Evolutionary conservation across 2,113 vertebrate genomes (phyloP).

Genomic region (Pavo muticus): DNA sequence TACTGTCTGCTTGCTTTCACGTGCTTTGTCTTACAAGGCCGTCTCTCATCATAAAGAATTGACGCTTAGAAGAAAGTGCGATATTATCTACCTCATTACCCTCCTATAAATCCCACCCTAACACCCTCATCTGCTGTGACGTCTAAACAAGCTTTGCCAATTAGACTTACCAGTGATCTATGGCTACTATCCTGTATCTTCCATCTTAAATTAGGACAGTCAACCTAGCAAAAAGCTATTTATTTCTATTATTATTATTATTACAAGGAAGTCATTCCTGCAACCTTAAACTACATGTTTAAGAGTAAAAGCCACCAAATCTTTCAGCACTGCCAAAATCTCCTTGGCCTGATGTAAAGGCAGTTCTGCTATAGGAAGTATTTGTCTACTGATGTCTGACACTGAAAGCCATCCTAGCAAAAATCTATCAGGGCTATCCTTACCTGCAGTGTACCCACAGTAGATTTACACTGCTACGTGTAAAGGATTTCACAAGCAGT

Average conservation of each 20-base stretch:
- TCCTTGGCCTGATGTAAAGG: not conserved
- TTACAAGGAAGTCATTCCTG: not conserved
- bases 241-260: not conserved
- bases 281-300: not conserved
- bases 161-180: not conserved
- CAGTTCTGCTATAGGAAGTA: not conserved
- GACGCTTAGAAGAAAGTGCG: not conserved
- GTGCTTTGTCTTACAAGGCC: not conserved
- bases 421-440: not conserved
- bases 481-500: not conserved
- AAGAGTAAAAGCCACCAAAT: not conserved
- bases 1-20: not conserved
- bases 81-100: slow-evolving; percentile 6
- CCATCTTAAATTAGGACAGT: not conserved
- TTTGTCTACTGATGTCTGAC: not conserved
- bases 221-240: not conserved
- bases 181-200: not conserved
- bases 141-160: not conserved
- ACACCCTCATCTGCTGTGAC: not conserved
- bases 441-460: not conserved
- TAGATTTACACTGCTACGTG: not conserved
- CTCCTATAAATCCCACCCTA: slow-evolving; percentile 11
- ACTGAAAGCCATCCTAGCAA: not conserved
- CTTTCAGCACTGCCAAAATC: not conserved
- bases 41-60: not conserved